phyloP scores from a whole-genome alignment of 2,113 vertebrate species.

The Chaetura pelagica region DNA sequence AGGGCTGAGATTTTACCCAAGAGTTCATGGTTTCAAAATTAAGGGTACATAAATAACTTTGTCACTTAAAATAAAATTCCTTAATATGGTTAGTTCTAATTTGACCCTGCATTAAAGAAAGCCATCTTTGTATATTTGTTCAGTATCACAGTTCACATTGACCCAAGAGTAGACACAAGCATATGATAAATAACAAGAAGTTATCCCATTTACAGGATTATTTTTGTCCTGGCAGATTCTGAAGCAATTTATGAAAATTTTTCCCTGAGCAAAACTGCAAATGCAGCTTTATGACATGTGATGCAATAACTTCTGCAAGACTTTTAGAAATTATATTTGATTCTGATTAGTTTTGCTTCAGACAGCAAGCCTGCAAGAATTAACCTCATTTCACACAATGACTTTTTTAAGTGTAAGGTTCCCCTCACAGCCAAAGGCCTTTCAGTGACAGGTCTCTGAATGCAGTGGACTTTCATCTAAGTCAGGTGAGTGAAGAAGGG shows the following conservation, averaged over 20 bases:
- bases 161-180: neutral
- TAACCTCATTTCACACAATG: neutral
- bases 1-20: neutral
- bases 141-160: neutral
- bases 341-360: neutral
- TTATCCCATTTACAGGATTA: neutral
- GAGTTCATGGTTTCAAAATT: neutral
- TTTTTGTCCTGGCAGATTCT: neutral
- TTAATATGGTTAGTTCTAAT: neutral
- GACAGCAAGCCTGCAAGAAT: neutral
- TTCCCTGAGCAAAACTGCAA: neutral
- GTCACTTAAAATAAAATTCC: neutral
- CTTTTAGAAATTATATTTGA: neutral
- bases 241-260: neutral
- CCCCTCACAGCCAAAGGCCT: neutral
- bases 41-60: neutral
- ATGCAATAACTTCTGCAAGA: neutral
- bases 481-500: neutral
- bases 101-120: neutral
- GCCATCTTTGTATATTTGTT: neutral
- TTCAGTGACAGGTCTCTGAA: neutral
- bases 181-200: neutral
- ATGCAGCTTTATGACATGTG: neutral
- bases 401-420: neutral
- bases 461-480: neutral